phyloP scores from a whole-genome alignment of 2,888 invertebrate genomes.

The Anthophora plumipes region DNA sequence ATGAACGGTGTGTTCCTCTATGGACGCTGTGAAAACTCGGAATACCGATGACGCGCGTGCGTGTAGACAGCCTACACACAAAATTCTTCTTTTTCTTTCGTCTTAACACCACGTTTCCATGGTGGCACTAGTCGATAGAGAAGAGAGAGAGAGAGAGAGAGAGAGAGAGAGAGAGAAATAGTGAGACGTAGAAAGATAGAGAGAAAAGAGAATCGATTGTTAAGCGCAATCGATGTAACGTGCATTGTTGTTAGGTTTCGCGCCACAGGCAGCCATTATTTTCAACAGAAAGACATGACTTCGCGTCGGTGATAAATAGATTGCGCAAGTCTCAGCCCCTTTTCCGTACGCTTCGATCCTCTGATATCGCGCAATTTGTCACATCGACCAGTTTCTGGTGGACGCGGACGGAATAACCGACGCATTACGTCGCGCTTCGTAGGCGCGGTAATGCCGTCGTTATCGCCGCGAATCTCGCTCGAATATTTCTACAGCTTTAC shows the following conservation, averaged over 20 bases:
- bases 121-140: background rate
- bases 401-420: constrained; percentile 21
- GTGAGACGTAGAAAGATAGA: too few relatives aligned
- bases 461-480: constrained; percentile 49
- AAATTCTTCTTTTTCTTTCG: constrained; percentile 38
- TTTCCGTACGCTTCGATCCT: constrained; percentile 31
- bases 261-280: constrained; percentile 26
- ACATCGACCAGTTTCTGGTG: constrained; percentile 45
- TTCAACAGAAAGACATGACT: constrained; percentile 37
- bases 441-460: constrained; percentile 21
- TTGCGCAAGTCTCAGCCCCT: constrained; percentile 38
- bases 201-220: constrained; percentile 29
- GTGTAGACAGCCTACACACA: constrained; percentile 39
- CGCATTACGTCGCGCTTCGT: constrained; percentile 3
- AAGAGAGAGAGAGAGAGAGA: too few relatives aligned
- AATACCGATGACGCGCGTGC: constrained; percentile 43
- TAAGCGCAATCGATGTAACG: constrained; percentile 37
- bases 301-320: constrained; percentile 44
- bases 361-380: constrained; percentile 65
- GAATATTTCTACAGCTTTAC: constrained; percentile 49
- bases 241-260: constrained; percentile 15
- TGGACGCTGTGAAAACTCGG: constrained; percentile 17
- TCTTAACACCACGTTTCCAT: constrained; percentile 37
- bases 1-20: background rate
- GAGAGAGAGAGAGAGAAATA: too few relatives aligned